A percentile compares a stretch with the other conserved stretches of the same genome.
phyloP scores from a whole-genome alignment of 2,888 invertebrate genomes.

The Xestia c-nigrum region DNA sequence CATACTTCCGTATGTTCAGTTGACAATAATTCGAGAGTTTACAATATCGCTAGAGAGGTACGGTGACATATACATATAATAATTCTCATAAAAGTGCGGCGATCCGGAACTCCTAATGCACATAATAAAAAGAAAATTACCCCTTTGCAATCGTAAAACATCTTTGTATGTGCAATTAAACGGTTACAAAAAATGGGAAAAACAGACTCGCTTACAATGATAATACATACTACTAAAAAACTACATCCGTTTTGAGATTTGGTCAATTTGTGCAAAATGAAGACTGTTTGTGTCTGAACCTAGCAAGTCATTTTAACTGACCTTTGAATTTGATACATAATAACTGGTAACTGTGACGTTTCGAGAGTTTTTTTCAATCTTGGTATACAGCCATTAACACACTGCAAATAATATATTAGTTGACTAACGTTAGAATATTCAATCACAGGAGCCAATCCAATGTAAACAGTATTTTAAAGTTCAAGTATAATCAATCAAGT shows the following conservation, averaged over 20 bases:
- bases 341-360: no score
- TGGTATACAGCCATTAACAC: neutral
- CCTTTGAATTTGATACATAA: neutral
- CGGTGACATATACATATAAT: no score
- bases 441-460: neutral
- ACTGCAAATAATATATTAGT: neutral
- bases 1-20: no score
- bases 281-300: neutral
- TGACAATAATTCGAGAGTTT: no score
- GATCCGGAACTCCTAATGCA: neutral
- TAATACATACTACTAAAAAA: slow-evolving; percentile 11
- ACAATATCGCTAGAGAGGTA: no score
- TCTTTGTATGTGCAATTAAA: slow-evolving; percentile 12
- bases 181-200: slow-evolving; percentile 37
- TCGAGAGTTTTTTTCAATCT: neutral
- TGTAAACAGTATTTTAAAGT: neutral
- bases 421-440: neutral
- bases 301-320: slow-evolving; percentile 4
- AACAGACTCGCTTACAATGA: slow-evolving; percentile 10
- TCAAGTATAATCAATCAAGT: neutral
- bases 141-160: neutral
- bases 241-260: slow-evolving; percentile 14
- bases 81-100: neutral
- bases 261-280: slow-evolving; percentile 1
- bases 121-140: slow-evolving; percentile 5